These are phyloP conservation scores for Epinotia nisella DNA, from an alignment of 2,888 invertebrate species.

Conservation along the genomic window DNA sequence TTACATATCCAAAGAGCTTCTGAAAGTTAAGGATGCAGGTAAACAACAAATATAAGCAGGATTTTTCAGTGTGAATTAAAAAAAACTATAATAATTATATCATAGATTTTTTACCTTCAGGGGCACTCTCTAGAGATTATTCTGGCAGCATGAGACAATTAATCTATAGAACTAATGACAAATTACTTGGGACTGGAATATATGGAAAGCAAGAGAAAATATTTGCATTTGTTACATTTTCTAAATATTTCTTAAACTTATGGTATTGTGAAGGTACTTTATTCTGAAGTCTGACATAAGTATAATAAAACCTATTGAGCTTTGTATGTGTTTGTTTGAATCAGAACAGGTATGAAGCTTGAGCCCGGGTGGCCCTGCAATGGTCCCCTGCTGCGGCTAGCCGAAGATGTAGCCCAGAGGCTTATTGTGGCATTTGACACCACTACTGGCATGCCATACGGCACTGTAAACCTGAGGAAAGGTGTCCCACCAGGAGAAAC, in stretches of 20 bases:
- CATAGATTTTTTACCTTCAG: too few relatives aligned
- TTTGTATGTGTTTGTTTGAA: conserved; percentile 29
- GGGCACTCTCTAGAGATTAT: too few relatives aligned
- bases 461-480: conserved; percentile 95
- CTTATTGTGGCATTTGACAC: conserved; percentile 96
- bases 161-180: too few relatives aligned
- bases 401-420: conserved; percentile 97
- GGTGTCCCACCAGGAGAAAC: conserved; percentile 98
- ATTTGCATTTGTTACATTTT: too few relatives aligned
- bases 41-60: too few relatives aligned
- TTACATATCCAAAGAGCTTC: neutral
- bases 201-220: too few relatives aligned
- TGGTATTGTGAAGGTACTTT: neutral
- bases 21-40: neutral
- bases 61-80: too few relatives aligned
- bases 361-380: conserved; percentile 99
- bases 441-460: conserved; percentile 98
- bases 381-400: conserved; percentile 95
- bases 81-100: too few relatives aligned
- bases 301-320: neutral
- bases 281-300: neutral
- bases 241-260: neutral
- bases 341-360: conserved; percentile 89
- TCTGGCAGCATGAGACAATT: too few relatives aligned
- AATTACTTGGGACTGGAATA: too few relatives aligned